phyloP scores from a whole-genome alignment of 2,113 vertebrate species.

The Hippopotamus amphibius region DNA sequence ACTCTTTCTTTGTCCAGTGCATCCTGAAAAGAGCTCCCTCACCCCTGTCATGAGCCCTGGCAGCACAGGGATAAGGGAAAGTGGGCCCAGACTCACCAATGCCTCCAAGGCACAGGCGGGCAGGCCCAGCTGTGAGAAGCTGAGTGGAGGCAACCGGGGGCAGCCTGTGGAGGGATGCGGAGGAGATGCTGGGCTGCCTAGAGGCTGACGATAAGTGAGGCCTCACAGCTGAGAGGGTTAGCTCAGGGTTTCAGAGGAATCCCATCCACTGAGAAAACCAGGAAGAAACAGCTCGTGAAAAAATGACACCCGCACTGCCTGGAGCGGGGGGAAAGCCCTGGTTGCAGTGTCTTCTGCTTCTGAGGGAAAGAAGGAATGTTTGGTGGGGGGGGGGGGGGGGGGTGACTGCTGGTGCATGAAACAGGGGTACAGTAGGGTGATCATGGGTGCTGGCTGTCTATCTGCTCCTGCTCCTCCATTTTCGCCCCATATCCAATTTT shows the following conservation, averaged over 20 bases:
- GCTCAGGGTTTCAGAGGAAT: neutral
- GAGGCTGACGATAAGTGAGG: neutral
- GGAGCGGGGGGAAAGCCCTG: neutral
- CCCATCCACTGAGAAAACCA: neutral
- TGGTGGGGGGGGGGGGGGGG: accelerated
- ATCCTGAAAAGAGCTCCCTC: neutral
- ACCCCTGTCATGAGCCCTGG: neutral
- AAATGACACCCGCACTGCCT: neutral
- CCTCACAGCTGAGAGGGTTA: neutral
- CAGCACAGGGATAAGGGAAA: neutral
- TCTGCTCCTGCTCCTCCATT: neutral
- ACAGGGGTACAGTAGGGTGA: too few species aligned
- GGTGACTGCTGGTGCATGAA: neutral
- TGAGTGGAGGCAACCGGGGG: neutral
- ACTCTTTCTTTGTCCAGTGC: neutral
- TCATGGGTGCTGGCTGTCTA: neutral
- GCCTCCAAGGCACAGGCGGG: neutral
- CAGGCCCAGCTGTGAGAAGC: neutral
- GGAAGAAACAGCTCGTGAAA: neutral
- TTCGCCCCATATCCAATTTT: neutral
- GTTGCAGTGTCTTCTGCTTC: neutral
- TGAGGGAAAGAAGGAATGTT: neutral
- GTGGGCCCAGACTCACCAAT: neutral
- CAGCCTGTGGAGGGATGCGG: neutral
- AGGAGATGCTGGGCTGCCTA: neutral